Conservation (phyloP, 2,113 vertebrate genomes). For the Lipotes vexillifer region DNA sequence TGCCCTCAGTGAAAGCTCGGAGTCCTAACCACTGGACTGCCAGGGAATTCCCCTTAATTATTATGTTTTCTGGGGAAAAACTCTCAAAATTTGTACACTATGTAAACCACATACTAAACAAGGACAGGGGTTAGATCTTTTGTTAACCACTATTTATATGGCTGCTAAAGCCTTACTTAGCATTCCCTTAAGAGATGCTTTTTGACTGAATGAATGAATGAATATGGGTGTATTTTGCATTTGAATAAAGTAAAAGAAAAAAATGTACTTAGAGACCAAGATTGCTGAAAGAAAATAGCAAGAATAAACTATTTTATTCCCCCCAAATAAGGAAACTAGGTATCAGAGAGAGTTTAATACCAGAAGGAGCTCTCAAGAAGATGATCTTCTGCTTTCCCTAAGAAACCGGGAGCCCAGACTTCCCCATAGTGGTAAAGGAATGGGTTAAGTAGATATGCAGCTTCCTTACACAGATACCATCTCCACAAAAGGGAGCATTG, state of each 20-base stretch:
- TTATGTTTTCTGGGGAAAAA: not conserved
- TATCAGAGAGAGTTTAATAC: not conserved
- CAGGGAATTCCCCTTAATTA: not conserved
- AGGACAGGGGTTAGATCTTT: not conserved
- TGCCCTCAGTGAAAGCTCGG: too few species aligned
- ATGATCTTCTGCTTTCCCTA: constrained; percentile 6
- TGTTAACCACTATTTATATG: not conserved
- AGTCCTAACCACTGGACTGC: too few species aligned
- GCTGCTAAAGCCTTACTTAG: not conserved
- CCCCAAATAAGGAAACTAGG: not conserved
- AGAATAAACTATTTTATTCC: not conserved
- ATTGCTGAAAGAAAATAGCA: not conserved
- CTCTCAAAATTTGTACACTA: not conserved
- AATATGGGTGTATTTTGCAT: not conserved
- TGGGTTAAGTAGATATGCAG: not conserved
- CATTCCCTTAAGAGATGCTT: not conserved
- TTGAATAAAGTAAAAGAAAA: not conserved
- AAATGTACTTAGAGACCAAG: not conserved
- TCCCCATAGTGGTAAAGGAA: not conserved
- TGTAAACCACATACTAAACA: not conserved
- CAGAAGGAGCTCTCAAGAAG: not conserved
- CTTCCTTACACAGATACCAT: not conserved
- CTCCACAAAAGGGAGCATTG: not conserved
- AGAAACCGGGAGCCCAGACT: not conserved
- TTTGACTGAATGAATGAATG: not conserved